These are phyloP conservation scores for Macroglossus sobrinus DNA, from an alignment of 2,113 vertebrate genomes.

Conservation along the genomic window DNA sequence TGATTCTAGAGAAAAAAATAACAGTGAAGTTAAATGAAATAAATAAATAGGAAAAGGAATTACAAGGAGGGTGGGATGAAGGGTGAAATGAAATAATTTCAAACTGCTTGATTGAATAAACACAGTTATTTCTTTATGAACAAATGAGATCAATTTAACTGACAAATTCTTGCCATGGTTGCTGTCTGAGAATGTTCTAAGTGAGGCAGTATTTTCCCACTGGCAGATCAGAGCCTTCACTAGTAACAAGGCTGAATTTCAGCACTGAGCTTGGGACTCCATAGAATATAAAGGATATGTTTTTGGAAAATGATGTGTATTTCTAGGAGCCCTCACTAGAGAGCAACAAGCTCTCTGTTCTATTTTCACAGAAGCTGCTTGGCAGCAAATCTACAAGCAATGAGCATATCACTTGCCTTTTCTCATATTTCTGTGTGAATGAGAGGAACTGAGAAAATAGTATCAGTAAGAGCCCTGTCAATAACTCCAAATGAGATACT, in stretches of 20 bases:
- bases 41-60: not conserved
- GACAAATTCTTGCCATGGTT: slow-evolving; percentile 29
- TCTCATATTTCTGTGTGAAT: not conserved
- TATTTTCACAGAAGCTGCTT: not conserved
- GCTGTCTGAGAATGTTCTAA: not conserved
- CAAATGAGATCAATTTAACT: slow-evolving; percentile 33
- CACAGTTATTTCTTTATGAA: slow-evolving; percentile 9
- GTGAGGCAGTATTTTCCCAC: not conserved
- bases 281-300: not conserved
- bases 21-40: not conserved
- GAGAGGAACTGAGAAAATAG: not conserved
- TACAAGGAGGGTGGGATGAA: not conserved
- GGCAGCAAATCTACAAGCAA: not conserved
- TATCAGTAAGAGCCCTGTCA: not conserved
- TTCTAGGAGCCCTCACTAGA: not conserved
- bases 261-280: not conserved
- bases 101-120: not conserved
- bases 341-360: not conserved
- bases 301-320: not conserved
- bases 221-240: not conserved
- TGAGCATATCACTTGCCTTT: not conserved
- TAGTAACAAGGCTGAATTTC: not conserved
- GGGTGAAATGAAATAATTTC: not conserved
- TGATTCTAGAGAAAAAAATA: not conserved
- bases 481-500: not conserved